These are phyloP conservation scores for Melikaiella ostensackeni DNA, from an alignment of 2,888 invertebrate species.

Conservation along the genomic window DNA sequence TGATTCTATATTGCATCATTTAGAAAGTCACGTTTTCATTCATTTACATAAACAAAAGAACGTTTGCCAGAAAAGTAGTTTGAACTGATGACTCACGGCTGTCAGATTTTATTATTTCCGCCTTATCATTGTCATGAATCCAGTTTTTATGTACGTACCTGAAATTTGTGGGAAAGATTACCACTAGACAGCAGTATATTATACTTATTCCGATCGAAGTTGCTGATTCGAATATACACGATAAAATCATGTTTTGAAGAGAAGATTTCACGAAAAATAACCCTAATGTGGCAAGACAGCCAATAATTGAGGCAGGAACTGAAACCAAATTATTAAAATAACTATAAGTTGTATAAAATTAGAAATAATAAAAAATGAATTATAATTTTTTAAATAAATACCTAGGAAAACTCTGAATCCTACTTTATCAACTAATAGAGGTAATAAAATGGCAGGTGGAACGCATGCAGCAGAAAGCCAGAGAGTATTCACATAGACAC, in stretches of 20 bases:
- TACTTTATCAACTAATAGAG: constrained; percentile 86
- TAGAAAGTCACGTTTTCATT: background rate
- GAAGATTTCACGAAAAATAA: constrained; percentile 87
- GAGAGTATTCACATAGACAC: constrained; percentile 86
- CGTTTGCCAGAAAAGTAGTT: background rate
- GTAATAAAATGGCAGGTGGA: constrained; percentile 87
- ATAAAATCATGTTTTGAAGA: constrained; percentile 85
- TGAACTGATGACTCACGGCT: constrained; percentile 6
- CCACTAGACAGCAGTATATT: constrained; percentile 87
- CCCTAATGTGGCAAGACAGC: constrained; percentile 85
- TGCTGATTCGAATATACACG: constrained; percentile 87
- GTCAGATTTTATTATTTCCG: background rate
- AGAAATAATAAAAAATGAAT: background rate
- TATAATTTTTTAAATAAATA: constrained; percentile 73
- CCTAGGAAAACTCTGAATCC: constrained; percentile 89
- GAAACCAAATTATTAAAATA: constrained; percentile 56
- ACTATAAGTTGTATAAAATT: background rate
- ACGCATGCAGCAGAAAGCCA: constrained; percentile 88
- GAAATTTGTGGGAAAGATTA: constrained; percentile 88
- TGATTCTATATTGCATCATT: background rate
- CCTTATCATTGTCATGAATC: background rate
- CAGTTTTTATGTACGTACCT: constrained; percentile 77
- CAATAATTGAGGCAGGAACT: constrained; percentile 87
- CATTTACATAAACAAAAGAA: constrained; percentile 9
- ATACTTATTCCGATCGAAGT: constrained; percentile 88